Evolutionary conservation across 2,797 vertebrate genomes (phyloP).

Genomic region (Apodemus agrarius): DNA sequence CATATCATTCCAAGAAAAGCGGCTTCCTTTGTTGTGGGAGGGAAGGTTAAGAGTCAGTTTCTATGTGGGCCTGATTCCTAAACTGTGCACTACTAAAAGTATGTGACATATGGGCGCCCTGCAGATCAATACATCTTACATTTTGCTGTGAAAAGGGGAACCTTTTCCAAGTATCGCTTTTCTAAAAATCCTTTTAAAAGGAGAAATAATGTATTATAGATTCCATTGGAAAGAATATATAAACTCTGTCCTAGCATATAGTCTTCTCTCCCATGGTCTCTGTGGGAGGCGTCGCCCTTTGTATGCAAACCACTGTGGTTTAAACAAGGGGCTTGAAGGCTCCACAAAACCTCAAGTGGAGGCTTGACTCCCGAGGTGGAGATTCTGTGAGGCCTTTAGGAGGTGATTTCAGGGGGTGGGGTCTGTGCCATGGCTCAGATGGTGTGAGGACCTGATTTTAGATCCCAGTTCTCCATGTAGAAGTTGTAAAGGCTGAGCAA

Average conservation of each 20-base stretch:
- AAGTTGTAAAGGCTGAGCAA: neutral
- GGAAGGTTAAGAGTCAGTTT: conserved; percentile 18
- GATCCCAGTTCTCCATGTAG: neutral
- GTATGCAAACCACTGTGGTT: neutral
- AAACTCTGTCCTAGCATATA: fast-evolving
- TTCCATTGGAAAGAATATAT: neutral
- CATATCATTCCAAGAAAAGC: conserved; percentile 21
- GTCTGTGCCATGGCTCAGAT: neutral
- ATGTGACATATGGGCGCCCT: conserved; percentile 18
- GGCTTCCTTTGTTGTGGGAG: conserved; percentile 36
- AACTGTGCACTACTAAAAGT: conserved; percentile 8
- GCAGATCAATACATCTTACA: conserved; percentile 43
- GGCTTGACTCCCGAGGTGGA: neutral
- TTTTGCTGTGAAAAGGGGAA: conserved; percentile 51
- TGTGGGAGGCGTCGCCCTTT: neutral
- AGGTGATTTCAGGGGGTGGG: neutral
- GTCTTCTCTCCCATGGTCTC: neutral
- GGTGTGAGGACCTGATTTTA: neutral
- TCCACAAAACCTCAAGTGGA: neutral
- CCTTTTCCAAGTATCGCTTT: neutral
- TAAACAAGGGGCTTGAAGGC: neutral
- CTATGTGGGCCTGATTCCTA: conserved; percentile 34
- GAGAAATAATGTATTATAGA: conserved; percentile 29
- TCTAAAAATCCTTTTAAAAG: neutral
- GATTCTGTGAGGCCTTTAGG: neutral